These are phyloP conservation scores for Pimephales promelas DNA, from an alignment of 2,113 vertebrate species.

Conservation along the genomic window DNA sequence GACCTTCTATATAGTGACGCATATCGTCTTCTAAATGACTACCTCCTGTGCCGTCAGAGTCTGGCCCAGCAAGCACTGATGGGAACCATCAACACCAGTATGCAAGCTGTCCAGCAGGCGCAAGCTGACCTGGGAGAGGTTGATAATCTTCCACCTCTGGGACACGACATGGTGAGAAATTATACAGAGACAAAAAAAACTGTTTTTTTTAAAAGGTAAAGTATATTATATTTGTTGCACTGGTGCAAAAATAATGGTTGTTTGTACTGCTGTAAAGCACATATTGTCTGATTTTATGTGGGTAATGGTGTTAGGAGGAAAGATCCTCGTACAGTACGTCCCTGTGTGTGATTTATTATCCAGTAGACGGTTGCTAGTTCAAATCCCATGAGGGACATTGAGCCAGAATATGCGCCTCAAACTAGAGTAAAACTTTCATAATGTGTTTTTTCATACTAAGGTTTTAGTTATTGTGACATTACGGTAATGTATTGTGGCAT, in stretches of 20 bases:
- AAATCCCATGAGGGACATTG: slow-evolving; percentile 4
- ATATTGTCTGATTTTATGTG: background rate
- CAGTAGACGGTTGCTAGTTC: background rate
- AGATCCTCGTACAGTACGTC: background rate
- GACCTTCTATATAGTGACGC: too few species aligned
- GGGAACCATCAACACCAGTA: slow-evolving; percentile 98
- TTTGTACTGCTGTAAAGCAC: background rate
- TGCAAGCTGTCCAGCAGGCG: slow-evolving; percentile 95
- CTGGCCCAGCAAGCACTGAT: slow-evolving; percentile 97
- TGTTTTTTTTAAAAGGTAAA: background rate
- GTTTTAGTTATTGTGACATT: slow-evolving; percentile 1
- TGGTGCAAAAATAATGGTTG: background rate
- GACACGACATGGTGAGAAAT: slow-evolving; percentile 91
- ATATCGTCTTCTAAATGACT: background rate
- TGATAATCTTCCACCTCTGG: slow-evolving; percentile 91
- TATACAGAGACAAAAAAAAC: background rate
- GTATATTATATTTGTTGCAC: background rate
- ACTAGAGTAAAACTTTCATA: background rate
- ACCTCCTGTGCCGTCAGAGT: slow-evolving; percentile 76
- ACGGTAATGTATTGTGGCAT: background rate
- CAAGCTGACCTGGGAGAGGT: slow-evolving; percentile 90
- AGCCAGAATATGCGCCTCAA: background rate
- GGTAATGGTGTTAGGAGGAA: background rate
- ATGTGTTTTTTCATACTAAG: background rate
- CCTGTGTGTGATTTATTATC: background rate